phyloP scores from a whole-genome alignment of 2,113 vertebrate genomes.

The Neomonachus schauinslandi region DNA sequence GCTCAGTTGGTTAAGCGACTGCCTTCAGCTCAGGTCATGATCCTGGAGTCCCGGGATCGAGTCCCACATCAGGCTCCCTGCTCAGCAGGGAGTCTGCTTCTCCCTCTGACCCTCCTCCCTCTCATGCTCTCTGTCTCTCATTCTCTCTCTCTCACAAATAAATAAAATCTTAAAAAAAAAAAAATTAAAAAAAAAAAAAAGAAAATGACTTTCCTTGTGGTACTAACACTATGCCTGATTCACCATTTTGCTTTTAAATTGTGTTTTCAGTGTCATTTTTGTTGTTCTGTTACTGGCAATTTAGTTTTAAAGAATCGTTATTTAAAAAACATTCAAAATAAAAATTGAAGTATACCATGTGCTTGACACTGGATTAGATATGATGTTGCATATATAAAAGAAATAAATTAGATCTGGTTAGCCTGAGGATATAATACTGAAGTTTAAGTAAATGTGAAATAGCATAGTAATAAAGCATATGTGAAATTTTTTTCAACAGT shows the following conservation, averaged over 20 bases:
- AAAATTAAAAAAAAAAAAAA: background rate
- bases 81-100: no score
- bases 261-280: slow-evolving; percentile 55
- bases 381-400: slow-evolving; percentile 17
- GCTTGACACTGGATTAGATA: background rate
- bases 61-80: no score
- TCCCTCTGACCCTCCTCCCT: no score
- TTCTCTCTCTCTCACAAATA: no score
- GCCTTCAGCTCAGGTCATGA: no score
- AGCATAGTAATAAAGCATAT: slow-evolving; percentile 6
- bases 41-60: no score
- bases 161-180: no score
- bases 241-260: slow-evolving; percentile 32
- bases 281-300: slow-evolving; percentile 46
- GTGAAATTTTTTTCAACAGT: background rate
- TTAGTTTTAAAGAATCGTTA: slow-evolving; percentile 66
- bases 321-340: slow-evolving; percentile 63
- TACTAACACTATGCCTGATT: slow-evolving; percentile 1
- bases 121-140: no score
- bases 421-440: background rate
- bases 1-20: no score
- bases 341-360: slow-evolving; percentile 36
- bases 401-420: background rate
- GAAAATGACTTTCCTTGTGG: slow-evolving; percentile 20
- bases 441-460: slow-evolving; percentile 65